Conservation (phyloP, 2,797 vertebrate species). For the Phrynocephalus vlangalii region DNA sequence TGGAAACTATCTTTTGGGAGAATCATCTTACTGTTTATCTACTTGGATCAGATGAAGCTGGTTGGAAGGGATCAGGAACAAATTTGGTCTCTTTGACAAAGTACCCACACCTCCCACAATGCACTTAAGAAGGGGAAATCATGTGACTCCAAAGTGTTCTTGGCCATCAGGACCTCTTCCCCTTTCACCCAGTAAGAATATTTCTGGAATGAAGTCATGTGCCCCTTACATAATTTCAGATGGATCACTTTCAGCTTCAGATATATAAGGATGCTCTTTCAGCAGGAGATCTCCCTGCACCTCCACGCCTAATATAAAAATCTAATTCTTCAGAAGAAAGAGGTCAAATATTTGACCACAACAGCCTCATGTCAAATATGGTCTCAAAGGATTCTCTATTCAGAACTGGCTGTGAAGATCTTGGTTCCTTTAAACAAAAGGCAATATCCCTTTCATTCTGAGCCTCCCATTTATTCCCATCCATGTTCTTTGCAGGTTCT, state of each 20-base stretch:
- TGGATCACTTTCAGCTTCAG: slow-evolving; percentile 21
- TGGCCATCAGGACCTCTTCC: neutral
- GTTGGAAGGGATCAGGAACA: neutral
- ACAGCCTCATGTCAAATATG: slow-evolving; percentile 9
- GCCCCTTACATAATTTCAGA: slow-evolving; percentile 28
- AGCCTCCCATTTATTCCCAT: slow-evolving; percentile 37
- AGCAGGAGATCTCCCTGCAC: slow-evolving; percentile 25
- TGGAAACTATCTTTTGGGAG: neutral
- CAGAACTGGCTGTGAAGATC: slow-evolving; percentile 49
- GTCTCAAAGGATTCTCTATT: slow-evolving; percentile 2
- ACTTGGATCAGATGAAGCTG: neutral
- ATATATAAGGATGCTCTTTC: slow-evolving; percentile 9
- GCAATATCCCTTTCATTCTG: slow-evolving; percentile 56
- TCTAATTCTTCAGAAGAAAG: slow-evolving; percentile 28
- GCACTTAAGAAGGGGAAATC: neutral
- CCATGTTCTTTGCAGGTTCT: neutral
- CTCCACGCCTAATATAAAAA: slow-evolving; percentile 5
- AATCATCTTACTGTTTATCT: neutral
- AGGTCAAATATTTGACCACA: slow-evolving; percentile 17
- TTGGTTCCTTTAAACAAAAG: slow-evolving; percentile 60
- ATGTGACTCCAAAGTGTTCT: neutral
- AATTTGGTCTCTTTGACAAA: neutral
- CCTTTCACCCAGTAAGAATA: neutral
- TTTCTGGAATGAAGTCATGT: slow-evolving; percentile 36
- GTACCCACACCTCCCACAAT: neutral